Evolutionary conservation across 2,113 vertebrate genomes (phyloP).

Genomic region (Gulo gulo): DNA sequence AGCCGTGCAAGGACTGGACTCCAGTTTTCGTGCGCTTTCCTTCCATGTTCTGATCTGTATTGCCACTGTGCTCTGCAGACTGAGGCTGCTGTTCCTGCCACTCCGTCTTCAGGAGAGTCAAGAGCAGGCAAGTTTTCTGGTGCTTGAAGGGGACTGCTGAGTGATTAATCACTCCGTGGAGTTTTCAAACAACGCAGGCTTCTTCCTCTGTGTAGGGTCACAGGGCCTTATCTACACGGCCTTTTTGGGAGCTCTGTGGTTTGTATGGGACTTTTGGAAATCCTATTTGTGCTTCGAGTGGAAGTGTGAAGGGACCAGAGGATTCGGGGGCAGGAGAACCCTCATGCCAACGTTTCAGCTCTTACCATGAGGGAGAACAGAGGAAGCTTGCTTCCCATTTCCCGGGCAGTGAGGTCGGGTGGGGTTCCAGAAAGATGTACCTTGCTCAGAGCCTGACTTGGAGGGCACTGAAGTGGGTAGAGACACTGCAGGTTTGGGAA

Average conservation of each 20-base stretch:
- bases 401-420: neutral
- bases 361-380: neutral
- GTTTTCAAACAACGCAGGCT: neutral
- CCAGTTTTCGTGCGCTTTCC: accelerated
- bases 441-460: neutral
- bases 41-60: neutral
- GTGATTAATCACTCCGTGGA: constrained; percentile 45
- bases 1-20: neutral
- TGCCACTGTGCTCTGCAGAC: neutral
- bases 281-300: neutral
- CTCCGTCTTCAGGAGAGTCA: neutral
- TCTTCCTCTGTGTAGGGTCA: neutral
- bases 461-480: neutral
- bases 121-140: neutral
- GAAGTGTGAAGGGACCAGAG: neutral
- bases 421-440: neutral
- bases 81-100: accelerated
- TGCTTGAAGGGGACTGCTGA: neutral
- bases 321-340: neutral
- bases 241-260: neutral
- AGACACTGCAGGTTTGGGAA: neutral
- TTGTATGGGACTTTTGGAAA: neutral
- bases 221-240: neutral
- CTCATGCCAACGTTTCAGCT: neutral
- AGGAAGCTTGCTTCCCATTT: neutral